Base-by-base conservation (phyloP, 1,140 invertebrate genomes). In the Mycetomoellerius zeteki region DNA sequence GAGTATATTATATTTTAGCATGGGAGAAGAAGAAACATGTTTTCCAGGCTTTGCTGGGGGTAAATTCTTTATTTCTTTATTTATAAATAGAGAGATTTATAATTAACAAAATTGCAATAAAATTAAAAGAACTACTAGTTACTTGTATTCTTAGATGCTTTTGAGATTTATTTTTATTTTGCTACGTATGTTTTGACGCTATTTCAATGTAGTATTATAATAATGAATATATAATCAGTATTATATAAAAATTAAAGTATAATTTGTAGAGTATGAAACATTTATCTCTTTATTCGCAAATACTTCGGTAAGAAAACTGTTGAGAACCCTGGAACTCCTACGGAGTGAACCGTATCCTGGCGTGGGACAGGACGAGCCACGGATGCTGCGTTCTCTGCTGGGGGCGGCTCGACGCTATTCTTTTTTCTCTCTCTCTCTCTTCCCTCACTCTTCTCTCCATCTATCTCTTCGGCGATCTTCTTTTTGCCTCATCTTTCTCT, bases 311-410 rank as follows among this genome's bases (percentile, higher is more conserved):
- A 54, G 12, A 1, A 5, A 33, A 54, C 24, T 71, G 14, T 30
- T 65, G 30, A 86, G 24, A 56, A 52, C 37, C 33, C 21, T 73
- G 89, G 92, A 94, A 94, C 93, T 94, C 80, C 80, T 64, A 88
- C 75, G 58, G 90, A 94, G 92, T 78, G 24, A 86, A 94, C 86
- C 86, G 88, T 94, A 93, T 90, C 77, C 84, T 77, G 91, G 90
- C 92, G 94, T 94, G 92, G 94, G 94, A 94, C 92, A 94, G 89
- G 89, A 86, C 88, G 86, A 88, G 88, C 88, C 76, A 82, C 92
- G 86, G 93, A 94, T 91, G 93, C 91, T 94, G 93, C 90, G 88
- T 90, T 92, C 94, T 95, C 94, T 95, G 95, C 95, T 95, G 94
- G 95, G 95, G 95, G 94, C 94, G 93, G 90, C 94, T 94, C 90